A percentile compares a stretch with the other conserved stretches of the same genome.
phyloP scores from a whole-genome alignment of 2,797 vertebrate species.

The Chaetodon trifasciatus region DNA sequence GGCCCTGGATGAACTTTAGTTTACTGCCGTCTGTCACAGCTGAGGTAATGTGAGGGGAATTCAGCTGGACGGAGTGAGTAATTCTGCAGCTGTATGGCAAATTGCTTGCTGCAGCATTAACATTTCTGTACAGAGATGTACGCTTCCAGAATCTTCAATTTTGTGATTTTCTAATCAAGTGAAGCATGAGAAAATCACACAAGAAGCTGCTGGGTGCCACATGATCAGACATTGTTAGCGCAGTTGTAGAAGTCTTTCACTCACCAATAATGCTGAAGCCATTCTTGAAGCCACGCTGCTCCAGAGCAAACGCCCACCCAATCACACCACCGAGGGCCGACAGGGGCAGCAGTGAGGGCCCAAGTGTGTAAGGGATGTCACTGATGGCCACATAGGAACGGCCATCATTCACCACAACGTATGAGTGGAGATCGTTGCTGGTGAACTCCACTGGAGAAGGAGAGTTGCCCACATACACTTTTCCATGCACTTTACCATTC shows the following conservation, averaged over 20 bases:
- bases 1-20: slow-evolving; percentile 69
- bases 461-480: slow-evolving; percentile 89
- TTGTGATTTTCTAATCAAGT: background rate
- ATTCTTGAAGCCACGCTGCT: slow-evolving; percentile 93
- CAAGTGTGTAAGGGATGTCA: slow-evolving; percentile 88
- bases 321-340: slow-evolving; percentile 92
- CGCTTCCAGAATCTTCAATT: slow-evolving; percentile 1
- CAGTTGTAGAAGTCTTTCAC: slow-evolving; percentile 1
- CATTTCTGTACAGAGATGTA: slow-evolving; percentile 12
- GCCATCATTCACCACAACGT: slow-evolving; percentile 95
- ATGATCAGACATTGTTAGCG: background rate
- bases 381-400: slow-evolving; percentile 97
- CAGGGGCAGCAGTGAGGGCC: slow-evolving; percentile 91
- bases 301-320: slow-evolving; percentile 97
- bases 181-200: background rate
- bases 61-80: slow-evolving; percentile 57
- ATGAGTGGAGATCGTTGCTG: slow-evolving; percentile 95
- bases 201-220: slow-evolving; percentile 7
- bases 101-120: slow-evolving; percentile 14
- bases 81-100: slow-evolving; percentile 62
- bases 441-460: slow-evolving; percentile 84
- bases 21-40: slow-evolving; percentile 30
- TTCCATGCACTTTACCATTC: slow-evolving; percentile 94
- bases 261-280: slow-evolving; percentile 96
- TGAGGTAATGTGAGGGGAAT: slow-evolving; percentile 68